Evolutionary conservation across 2,797 vertebrate species (phyloP).

Genomic region (Girardinus metallicus): DNA sequence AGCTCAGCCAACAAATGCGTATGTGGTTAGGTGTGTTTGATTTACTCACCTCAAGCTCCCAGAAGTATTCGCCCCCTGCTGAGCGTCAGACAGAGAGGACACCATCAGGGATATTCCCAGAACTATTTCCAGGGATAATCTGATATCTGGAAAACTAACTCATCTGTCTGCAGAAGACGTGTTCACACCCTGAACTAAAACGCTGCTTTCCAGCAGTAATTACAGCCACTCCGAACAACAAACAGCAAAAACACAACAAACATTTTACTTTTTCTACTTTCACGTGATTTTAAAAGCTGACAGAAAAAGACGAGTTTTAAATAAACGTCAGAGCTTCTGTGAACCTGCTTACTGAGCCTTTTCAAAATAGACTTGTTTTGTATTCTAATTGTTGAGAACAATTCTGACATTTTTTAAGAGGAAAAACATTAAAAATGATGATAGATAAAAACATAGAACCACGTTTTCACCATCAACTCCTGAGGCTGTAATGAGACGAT

Average conservation of each 20-base stretch:
- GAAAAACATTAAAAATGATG: neutral
- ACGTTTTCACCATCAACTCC: neutral
- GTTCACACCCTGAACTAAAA: neutral
- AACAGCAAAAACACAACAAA: too few relatives aligned
- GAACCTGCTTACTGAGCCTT: too few relatives aligned
- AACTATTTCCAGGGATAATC: neutral
- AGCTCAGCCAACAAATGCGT: neutral
- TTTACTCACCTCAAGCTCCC: neutral
- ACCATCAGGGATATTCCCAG: neutral
- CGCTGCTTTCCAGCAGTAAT: too few relatives aligned
- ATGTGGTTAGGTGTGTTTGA: neutral
- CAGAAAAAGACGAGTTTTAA: too few relatives aligned
- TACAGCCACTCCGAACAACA: too few relatives aligned
- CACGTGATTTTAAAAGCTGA: too few relatives aligned
- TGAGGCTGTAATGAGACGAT: too few relatives aligned
- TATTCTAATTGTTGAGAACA: too few relatives aligned
- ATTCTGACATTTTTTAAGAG: neutral
- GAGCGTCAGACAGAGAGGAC: neutral
- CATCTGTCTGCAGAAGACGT: neutral
- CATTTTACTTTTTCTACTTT: too few relatives aligned
- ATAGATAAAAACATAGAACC: neutral
- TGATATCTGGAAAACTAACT: too few relatives aligned
- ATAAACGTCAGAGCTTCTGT: too few relatives aligned
- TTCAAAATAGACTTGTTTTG: too few relatives aligned
- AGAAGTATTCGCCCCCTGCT: neutral